These are phyloP conservation scores for Periplaneta americana DNA, from an alignment of 1,140 invertebrate species.

Conservation along the genomic window DNA sequence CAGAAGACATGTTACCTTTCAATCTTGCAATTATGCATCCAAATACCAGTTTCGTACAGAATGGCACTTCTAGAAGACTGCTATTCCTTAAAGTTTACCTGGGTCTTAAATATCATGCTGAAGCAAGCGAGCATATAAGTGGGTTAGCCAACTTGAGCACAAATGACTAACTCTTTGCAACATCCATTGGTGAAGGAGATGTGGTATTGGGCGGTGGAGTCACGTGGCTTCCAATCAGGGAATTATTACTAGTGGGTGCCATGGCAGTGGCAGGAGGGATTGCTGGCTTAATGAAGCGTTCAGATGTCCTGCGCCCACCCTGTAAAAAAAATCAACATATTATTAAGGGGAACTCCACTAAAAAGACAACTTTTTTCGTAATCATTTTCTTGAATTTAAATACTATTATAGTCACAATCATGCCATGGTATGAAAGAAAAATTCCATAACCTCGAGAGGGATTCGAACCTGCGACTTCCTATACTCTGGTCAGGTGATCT, in stretches of 20 bases:
- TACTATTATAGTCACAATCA: no score
- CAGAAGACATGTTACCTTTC: not conserved
- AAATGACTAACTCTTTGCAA: conserved; percentile 9
- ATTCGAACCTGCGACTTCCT: no score
- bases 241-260: not conserved
- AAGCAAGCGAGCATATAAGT: not conserved
- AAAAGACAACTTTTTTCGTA: no score
- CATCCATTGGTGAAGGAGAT: conserved; percentile 13
- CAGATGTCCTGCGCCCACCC: conserved; percentile 5
- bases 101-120: not conserved
- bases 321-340: not conserved
- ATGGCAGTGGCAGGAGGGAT: conserved; percentile 5
- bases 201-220: conserved; percentile 7
- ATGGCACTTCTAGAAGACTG: not conserved
- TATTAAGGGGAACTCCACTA: no score
- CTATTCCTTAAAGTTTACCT: not conserved
- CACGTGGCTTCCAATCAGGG: not conserved
- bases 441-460: no score
- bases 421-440: no score
- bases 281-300: conserved; percentile 17
- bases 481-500: no score
- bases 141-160: not conserved
- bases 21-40: not conserved
- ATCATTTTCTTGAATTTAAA: no score
- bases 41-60: no score